Base-by-base conservation (phyloP, 2,888 invertebrate species). In the Spisula solida region DNA sequence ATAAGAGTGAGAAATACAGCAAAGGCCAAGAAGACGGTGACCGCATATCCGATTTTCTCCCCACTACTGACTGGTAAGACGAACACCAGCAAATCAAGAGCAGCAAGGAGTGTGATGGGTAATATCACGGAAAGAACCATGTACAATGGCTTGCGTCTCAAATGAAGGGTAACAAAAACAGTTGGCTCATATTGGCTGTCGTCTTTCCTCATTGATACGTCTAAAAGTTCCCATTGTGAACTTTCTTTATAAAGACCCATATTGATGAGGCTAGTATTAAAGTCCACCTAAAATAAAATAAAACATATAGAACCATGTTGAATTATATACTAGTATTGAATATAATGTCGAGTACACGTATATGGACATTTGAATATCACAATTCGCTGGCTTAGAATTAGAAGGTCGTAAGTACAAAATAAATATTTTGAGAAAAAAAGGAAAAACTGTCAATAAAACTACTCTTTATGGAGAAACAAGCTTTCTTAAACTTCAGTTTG, bases 1-100 rank as follows among this genome's bases (percentile, higher is more conserved):
- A 90, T 70, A 29, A 90, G 87, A 5, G 90, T 87, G 56, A 90
- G 56, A 55, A 88, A 87, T 0, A 88, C 87, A 25, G 88, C 90
- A 55, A 88, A 87, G 0, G 90, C 81, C 47, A 90, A 82, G 34
- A 90, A 90, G 12, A 90, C 85, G 0, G 90, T 90, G 8, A 90
- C 85, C 0, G 87, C 78, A 81, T 87, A 90, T 25, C 88, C 66
- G 14, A 83, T 51, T 41, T 85, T 88, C 6, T 90, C 90, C 5
- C 86, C 88, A 34, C 84, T 55, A 8, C 85, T 82, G 51, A 82
- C 48, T 10, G 85, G 88, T 29, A 88, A 14, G 10, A 75, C 47
- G 55, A 88, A 88, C 5, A 81, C 88, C 34, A 81, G 70, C 12
- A 88, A 1, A 51, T 85, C 81, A 10, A 88, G 18, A 18, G 85